Conservation (phyloP, 2,797 vertebrate species). For the Parambassis ranga region DNA sequence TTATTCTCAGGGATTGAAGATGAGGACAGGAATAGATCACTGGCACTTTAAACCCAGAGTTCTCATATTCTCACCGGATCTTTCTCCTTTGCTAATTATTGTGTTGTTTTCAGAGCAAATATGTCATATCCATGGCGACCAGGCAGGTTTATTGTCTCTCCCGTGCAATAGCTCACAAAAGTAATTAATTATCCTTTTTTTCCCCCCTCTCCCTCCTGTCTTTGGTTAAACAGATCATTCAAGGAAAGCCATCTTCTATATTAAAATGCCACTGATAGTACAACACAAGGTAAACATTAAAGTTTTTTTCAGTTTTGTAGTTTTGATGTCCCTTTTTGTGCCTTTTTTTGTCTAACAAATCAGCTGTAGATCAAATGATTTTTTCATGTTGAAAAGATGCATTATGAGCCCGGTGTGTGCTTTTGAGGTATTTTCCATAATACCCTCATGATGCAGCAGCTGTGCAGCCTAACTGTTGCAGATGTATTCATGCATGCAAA, state of each 20-base stretch:
- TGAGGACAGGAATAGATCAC: constrained; percentile 87
- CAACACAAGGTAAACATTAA: constrained; percentile 95
- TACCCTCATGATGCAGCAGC: constrained; percentile 64
- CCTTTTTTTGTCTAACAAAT: constrained; percentile 35
- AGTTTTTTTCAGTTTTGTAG: constrained; percentile 77
- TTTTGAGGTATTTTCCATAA: constrained; percentile 69
- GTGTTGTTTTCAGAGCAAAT: constrained; percentile 99
- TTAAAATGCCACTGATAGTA: constrained; percentile 86
- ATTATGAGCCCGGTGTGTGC: constrained; percentile 40
- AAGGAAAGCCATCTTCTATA: constrained; percentile 94
- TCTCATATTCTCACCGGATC: constrained; percentile 99
- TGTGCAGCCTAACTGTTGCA: constrained; percentile 73
- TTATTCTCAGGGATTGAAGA: constrained; percentile 74
- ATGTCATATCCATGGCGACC: constrained; percentile 99
- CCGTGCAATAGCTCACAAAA: constrained; percentile 99
- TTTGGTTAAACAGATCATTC: constrained; percentile 99
- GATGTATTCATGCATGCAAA: constrained; percentile 77
- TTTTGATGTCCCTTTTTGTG: constrained; percentile 59
- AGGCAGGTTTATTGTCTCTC: constrained; percentile 99
- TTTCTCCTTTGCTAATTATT: constrained; percentile 99
- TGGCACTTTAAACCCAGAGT: constrained; percentile 98
- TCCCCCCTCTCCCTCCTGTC: constrained; percentile 87
- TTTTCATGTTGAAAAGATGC: constrained; percentile 40
- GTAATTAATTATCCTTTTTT: constrained; percentile 99
- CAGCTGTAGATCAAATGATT: constrained; percentile 35